Percentiles rank a stretch among this genome's conserved stretches.
Conservation (phyloP, 2,797 vertebrate genomes). For the Spheniscus humboldti region DNA sequence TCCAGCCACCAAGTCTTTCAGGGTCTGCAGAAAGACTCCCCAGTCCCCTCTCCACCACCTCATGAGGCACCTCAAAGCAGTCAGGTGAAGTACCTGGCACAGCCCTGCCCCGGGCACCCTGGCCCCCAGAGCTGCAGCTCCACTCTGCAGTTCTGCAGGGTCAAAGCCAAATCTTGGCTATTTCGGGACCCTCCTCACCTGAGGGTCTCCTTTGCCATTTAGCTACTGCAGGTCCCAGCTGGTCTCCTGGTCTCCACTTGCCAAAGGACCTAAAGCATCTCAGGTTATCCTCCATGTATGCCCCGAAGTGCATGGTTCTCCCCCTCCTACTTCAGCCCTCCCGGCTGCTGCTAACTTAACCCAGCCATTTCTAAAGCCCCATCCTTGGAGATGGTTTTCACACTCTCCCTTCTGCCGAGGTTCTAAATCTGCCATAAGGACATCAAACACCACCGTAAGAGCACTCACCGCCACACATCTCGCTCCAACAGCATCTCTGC, state of each 20-base stretch:
- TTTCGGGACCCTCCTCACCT: not conserved
- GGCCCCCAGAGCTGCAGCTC: not conserved
- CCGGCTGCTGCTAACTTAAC: not conserved
- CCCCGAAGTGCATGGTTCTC: not conserved
- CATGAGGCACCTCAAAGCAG: not conserved
- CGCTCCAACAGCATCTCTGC: not conserved
- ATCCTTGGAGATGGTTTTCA: not conserved
- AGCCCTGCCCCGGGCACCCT: fast-evolving
- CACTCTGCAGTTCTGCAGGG: not conserved
- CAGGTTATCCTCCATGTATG: fast-evolving
- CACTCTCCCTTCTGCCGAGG: not conserved
- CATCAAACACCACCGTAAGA: not conserved
- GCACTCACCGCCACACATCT: not conserved
- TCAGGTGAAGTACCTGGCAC: fast-evolving
- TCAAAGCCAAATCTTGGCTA: not conserved
- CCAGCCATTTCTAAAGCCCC: not conserved
- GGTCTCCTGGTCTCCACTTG: not conserved
- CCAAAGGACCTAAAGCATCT: not conserved
- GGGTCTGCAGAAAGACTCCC: not conserved
- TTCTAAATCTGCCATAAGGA: not conserved
- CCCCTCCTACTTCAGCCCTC: not conserved
- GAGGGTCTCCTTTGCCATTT: not conserved
- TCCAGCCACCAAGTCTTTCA: not conserved
- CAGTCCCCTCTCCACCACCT: not conserved
- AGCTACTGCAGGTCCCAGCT: not conserved